These are phyloP conservation scores for Rhegmatorhina hoffmannsi DNA, from an alignment of 2,113 vertebrate species.

Conservation along the genomic window DNA sequence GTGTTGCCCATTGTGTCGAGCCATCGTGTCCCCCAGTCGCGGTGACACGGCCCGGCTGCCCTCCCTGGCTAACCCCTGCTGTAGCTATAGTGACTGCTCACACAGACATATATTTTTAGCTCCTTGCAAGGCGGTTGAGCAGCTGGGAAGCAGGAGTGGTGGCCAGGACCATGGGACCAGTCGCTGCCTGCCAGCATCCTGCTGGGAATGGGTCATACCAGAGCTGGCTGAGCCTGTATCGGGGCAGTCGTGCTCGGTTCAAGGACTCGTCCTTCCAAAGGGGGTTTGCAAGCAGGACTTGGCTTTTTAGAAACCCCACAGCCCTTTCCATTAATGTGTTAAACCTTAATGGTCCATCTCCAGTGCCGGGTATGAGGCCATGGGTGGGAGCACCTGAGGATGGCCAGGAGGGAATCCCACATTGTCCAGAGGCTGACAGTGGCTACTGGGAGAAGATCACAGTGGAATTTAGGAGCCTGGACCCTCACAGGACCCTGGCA, in stretches of 20 bases:
- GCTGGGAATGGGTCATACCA: background rate
- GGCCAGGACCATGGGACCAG: background rate
- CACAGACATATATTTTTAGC: constrained; percentile 30
- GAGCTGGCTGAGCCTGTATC: background rate
- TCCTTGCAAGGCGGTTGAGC: background rate
- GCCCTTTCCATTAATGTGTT: background rate
- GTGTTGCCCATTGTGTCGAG: rapidly evolving
- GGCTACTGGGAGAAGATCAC: background rate
- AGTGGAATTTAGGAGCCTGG: background rate
- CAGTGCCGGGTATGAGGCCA: rapidly evolving
- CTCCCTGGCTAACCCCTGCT: background rate
- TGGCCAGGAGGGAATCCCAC: background rate
- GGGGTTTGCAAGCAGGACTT: background rate
- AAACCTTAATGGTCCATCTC: background rate
- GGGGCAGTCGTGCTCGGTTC: background rate
- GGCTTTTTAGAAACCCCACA: background rate
- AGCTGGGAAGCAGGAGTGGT: background rate
- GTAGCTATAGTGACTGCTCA: background rate
- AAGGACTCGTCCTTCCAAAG: background rate
- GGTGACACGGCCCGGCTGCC: background rate
- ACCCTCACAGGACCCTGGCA: background rate
- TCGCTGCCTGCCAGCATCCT: background rate
- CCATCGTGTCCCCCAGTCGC: rapidly evolving
- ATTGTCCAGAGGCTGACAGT: background rate
- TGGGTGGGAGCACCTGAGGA: background rate